Evolutionary conservation across 2,797 vertebrate species (phyloP), one percentile per base, ranked within the genome.

Genomic region (Halcyon smyrnensis): DNA sequence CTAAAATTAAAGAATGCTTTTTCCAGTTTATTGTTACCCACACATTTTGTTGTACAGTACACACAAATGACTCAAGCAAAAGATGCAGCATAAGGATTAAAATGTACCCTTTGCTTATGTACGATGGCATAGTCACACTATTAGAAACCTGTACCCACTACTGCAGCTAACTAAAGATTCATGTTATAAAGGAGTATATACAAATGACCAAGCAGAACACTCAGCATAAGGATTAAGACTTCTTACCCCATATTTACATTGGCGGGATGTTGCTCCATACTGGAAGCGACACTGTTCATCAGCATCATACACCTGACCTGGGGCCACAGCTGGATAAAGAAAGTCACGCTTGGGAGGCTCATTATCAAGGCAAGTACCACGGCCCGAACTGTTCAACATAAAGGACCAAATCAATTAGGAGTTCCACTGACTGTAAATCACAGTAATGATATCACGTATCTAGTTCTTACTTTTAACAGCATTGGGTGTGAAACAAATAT

Each of bases 231-330:
- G 97, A 98, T 98, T 97, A 98, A 97, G 98, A 98, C 98, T 98
- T 98, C 99, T 99, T 99, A 99, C 99, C 99, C 99, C 99, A 96
- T 99, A 99, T 98, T 99, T 99, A 99, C 99, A 99, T 96, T 99
- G 99, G 79, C 99, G 99, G 67, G 99, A 99, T 92, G 99, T 98
- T 98, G 99, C 98, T 97, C 99, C 99, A 75, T 99, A 99, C 98
- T 99, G 99, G 98, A 99, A 99, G 97, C 99, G 99, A 96, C 99
- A 99, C 96, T 99, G 99, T 96, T 99, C 99, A 94, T 99, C 99
- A 83, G 99, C 99, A 93, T 99, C 99, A 93, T 99, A 99, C 98
- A 99, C 99, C 98, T 99, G 99, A 98, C 99, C 99, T 96, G 99
- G 99, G 97, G 99, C 99, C 98, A 99, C 99, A 97, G 99, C 99